Base-by-base conservation (phyloP, 2,888 invertebrate genomes). In the Isoperla grammatica region DNA sequence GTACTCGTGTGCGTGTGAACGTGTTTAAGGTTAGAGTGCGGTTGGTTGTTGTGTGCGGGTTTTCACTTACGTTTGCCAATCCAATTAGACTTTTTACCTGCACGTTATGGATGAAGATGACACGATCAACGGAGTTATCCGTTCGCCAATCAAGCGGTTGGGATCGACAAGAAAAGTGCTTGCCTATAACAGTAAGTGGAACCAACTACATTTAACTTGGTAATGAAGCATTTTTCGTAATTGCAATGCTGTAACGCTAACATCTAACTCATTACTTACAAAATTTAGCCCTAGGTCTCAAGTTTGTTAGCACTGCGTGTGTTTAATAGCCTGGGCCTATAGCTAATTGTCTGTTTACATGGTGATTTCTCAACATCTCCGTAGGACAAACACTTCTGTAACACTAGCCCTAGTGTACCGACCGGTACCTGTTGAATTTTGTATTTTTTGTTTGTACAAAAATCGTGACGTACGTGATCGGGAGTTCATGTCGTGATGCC, bases 91-190 rank as follows among this genome's bases (percentile, higher is more conserved):
- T 29, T 29, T 29, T 29, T 29, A 29, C 29, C 29, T 29, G 29
- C 20, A 9, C 13, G 19, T 12, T 17, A 84, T 87, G 81, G 87
- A 87, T 75, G 88, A 88, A 72, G 85, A 84, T 71, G 88, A 87
- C 69, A 78, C 82, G 72, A 87, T 87, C 76, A 75, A 73, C 53
- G 62, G 62, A 29, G 40, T 59, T 37, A 79, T 86, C 65, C 87
- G 87, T 71, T 88, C 88, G 67, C 88, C 89, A 53, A 88, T 89
- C 77, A 86, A 86, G 74, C 79, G 89, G 63, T 82, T 89, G 65
- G 89, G 89, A 70, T 89, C 89, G 65, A 88, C 88, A 57, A 81
- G 89, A 72, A 89, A 89, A 76, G 79, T 89, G 65, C 81, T 88
- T 46, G 83, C 87, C 61, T 88, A 88, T 70, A 88, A 84, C 74